phyloP scores from a whole-genome alignment of 2,888 invertebrate genomes.

The Diaprepes abbreviatus region DNA sequence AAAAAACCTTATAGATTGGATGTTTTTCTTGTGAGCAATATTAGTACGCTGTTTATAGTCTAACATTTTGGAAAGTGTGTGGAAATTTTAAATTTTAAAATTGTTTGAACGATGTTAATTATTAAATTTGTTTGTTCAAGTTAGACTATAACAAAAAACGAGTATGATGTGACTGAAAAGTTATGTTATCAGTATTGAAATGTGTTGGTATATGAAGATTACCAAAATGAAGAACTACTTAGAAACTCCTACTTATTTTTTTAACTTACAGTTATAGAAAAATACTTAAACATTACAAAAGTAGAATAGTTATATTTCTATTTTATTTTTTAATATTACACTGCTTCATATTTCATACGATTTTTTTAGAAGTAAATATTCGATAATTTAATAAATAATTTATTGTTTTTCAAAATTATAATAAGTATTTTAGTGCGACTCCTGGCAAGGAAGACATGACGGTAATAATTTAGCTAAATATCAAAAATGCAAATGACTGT shows the following conservation, averaged over 20 bases:
- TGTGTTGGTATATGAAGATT: neutral
- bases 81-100: neutral
- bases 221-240: neutral
- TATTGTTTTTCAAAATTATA: too few species aligned
- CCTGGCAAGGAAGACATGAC: too few species aligned
- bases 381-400: too few species aligned
- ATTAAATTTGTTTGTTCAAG: neutral
- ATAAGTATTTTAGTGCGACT: too few species aligned
- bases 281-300: neutral
- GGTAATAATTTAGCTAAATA: too few species aligned
- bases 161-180: neutral
- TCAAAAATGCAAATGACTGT: too few species aligned
- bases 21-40: constrained; percentile 12
- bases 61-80: neutral
- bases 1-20: neutral
- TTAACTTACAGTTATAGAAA: neutral
- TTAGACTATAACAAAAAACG: constrained; percentile 11
- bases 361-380: too few species aligned
- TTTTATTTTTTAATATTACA: too few species aligned
- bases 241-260: constrained; percentile 4
- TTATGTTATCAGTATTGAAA: constrained; percentile 18
- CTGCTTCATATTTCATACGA: too few species aligned
- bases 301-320: too few species aligned
- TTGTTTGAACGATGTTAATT: neutral
- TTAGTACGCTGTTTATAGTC: neutral